Evolutionary conservation across 2,113 vertebrate genomes (phyloP).

Genomic region (Ploceus nigricollis): DNA sequence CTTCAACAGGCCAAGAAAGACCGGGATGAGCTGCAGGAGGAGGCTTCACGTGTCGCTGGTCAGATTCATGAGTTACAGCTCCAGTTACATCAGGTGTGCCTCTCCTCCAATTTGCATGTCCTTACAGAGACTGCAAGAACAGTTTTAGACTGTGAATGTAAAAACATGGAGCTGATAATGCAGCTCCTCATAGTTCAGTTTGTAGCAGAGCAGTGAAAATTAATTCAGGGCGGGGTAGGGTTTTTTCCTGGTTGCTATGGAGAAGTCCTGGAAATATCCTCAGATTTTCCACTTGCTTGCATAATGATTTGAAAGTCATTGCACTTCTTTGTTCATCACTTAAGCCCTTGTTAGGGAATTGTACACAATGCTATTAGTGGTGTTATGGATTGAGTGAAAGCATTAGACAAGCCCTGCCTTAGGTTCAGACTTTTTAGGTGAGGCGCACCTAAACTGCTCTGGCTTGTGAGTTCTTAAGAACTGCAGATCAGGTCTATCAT

Average conservation of each 20-base stretch:
- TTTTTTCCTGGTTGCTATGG: not conserved
- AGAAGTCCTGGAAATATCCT: not conserved
- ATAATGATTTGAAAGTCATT: not conserved
- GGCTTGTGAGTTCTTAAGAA: not conserved
- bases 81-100: conserved; percentile 79
- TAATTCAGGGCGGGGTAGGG: accelerated
- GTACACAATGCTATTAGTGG: not conserved
- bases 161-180: not conserved
- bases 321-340: not conserved
- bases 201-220: not conserved
- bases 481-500: not conserved
- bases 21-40: conserved; percentile 74
- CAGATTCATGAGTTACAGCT: conserved; percentile 78
- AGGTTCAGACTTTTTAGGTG: not conserved
- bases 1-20: conserved; percentile 74
- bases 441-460: not conserved
- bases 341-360: not conserved
- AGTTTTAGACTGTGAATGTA: not conserved
- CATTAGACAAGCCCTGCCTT: not conserved
- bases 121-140: not conserved
- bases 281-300: not conserved
- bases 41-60: conserved; percentile 67
- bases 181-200: not conserved
- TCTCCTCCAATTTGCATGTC: not conserved
- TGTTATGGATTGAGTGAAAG: not conserved